Conservation (phyloP, 2,797 vertebrate species). For the Notolepis coatsorum region DNA sequence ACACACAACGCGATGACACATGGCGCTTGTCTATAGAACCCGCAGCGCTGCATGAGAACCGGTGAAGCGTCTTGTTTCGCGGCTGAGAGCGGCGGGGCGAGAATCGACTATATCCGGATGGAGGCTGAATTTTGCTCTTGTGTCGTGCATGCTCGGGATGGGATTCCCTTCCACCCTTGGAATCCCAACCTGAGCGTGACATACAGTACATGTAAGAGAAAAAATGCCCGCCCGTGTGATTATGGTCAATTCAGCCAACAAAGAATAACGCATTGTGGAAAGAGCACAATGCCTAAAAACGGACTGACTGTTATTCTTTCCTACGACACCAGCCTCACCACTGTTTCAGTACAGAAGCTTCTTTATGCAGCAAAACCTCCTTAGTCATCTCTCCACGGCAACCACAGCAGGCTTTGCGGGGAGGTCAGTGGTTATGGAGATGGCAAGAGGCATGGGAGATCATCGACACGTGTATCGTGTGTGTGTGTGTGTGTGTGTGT, state of each 20-base stretch:
- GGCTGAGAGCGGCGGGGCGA: no score
- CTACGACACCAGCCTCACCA: conserved; percentile 27
- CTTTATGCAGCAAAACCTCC: conserved; percentile 61
- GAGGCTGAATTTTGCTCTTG: no score
- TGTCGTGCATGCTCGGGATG: no score
- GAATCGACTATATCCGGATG: no score
- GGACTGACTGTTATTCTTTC: conserved; percentile 31
- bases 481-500: conserved; percentile 24
- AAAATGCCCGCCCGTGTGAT: no score
- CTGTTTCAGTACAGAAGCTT: conserved; percentile 43
- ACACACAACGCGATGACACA: background rate
- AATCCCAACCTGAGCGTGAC: no score
- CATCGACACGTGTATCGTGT: conserved; percentile 68
- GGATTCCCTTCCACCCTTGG: no score
- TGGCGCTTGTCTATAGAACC: no score
- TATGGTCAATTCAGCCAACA: no score
- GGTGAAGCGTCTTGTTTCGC: no score
- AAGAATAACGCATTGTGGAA: conserved; percentile 23
- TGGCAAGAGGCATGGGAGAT: conserved; percentile 73
- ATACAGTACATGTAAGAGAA: no score
- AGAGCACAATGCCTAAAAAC: conserved; percentile 36
- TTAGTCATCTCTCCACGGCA: conserved; percentile 72
- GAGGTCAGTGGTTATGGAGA: conserved; percentile 80
- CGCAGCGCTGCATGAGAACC: no score
- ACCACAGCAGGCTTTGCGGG: conserved; percentile 50